Evolutionary conservation across 2,113 vertebrate genomes (phyloP).

Genomic region (Pterophyllum scalare): DNA sequence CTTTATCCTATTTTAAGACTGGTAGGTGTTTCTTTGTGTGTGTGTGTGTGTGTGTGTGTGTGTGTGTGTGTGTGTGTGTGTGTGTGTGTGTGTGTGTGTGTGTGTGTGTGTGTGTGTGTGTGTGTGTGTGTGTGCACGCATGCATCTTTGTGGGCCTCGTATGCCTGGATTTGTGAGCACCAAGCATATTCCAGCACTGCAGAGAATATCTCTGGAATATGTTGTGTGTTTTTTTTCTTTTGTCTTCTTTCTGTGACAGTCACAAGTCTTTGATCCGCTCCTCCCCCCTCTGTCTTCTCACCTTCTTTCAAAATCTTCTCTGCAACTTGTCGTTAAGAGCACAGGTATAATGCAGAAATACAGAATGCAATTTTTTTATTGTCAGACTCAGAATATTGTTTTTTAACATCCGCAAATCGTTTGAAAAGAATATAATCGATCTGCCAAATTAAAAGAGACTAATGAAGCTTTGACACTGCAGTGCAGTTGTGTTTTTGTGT

Average conservation of each 20-base stretch:
- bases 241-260: constrained; percentile 76
- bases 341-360: constrained; percentile 6
- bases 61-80: constrained; percentile 7
- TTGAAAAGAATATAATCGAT: neutral
- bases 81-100: constrained; percentile 3
- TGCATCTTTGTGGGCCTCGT: neutral
- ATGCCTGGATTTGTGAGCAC: constrained; percentile 64
- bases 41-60: neutral
- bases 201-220: constrained; percentile 68
- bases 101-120: too few species aligned
- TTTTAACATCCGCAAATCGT: neutral
- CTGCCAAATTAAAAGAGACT: neutral
- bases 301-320: constrained; percentile 67
- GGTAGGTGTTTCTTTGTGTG: constrained; percentile 42
- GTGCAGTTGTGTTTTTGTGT: neutral
- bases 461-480: neutral
- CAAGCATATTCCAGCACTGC: constrained; percentile 57
- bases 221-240: constrained; percentile 37
- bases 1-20: constrained; percentile 70
- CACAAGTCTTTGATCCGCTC: constrained; percentile 73
- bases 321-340: constrained; percentile 36
- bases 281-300: constrained; percentile 54
- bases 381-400: constrained; percentile 19
- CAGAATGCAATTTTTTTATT: constrained; percentile 32
- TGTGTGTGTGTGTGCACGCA: too few species aligned